Percentiles rank a stretch among this genome's conserved stretches.
These are phyloP conservation scores for Tanaodytes sp. DNA, from an alignment of 2,888 invertebrate genomes.

Conservation along the genomic window DNA sequence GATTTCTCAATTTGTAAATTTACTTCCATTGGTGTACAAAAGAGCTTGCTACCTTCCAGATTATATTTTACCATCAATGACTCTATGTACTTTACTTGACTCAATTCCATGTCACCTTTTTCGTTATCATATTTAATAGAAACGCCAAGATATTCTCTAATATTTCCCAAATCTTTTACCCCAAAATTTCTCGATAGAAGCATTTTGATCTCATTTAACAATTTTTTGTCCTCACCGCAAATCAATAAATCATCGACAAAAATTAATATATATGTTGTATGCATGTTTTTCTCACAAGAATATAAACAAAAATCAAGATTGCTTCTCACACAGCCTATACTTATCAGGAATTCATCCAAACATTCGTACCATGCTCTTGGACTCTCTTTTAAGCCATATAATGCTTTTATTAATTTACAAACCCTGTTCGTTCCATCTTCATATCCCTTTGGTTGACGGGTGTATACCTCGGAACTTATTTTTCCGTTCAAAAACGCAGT, in stretches of 20 bases:
- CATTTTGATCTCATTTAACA: constrained; percentile 25
- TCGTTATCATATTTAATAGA: too few species aligned
- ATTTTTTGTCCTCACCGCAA: constrained; percentile 18
- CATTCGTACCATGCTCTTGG: background rate
- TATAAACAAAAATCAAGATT: too few species aligned
- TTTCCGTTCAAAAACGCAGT: background rate
- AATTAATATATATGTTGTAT: background rate
- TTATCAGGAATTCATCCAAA: too few species aligned
- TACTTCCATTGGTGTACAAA: too few species aligned
- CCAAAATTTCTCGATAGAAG: constrained; percentile 25
- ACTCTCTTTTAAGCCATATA: constrained; percentile 40
- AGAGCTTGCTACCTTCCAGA: too few species aligned
- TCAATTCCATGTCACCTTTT: too few species aligned
- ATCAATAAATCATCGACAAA: constrained; percentile 20
- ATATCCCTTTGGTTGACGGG: constrained; percentile 52
- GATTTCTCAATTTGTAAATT: too few species aligned
- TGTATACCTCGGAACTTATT: constrained; percentile 42
- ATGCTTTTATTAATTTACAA: constrained; percentile 46
- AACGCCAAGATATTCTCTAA: constrained; percentile 31
- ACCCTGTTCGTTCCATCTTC: constrained; percentile 28
- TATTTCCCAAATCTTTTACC: constrained; percentile 40
- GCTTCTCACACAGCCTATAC: too few species aligned
- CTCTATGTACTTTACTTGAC: too few species aligned
- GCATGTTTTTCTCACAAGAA: background rate
- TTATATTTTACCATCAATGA: too few species aligned